These are phyloP conservation scores for Chirona hameri DNA, from an alignment of 2,888 invertebrate species.

Conservation along the genomic window DNA sequence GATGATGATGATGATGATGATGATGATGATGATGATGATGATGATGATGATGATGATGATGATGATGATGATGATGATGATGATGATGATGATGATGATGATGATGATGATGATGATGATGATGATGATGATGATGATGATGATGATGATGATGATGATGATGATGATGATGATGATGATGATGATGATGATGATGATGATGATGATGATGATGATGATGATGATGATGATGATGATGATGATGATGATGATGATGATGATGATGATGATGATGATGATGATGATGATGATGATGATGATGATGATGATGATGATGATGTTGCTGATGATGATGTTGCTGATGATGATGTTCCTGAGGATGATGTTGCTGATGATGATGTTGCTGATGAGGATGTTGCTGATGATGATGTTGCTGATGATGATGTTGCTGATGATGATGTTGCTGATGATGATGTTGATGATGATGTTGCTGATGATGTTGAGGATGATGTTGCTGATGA, in stretches of 20 bases:
- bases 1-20: conserved; percentile 30
- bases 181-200: conserved; percentile 31
- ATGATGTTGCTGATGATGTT: too few relatives aligned
- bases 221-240: conserved; percentile 31
- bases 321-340: too few relatives aligned
- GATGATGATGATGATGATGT: too few relatives aligned
- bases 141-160: conserved; percentile 31
- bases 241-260: conserved; percentile 22
- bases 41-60: background rate
- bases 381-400: too few relatives aligned
- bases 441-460: too few relatives aligned
- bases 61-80: conserved; percentile 27
- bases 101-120: conserved; percentile 25
- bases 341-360: too few relatives aligned
- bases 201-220: conserved; percentile 31
- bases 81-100: conserved; percentile 26
- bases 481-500: too few relatives aligned
- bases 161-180: conserved; percentile 31
- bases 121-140: conserved; percentile 28
- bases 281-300: conserved; percentile 29
- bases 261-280: conserved; percentile 26
- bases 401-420: too few relatives aligned
- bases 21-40: conserved; percentile 29
- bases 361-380: too few relatives aligned
- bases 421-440: too few relatives aligned